Evolutionary conservation across 2,797 vertebrate genomes (phyloP), one percentile per base, ranked within the genome.

Genomic region (Paramormyrops hopkinsi): DNA sequence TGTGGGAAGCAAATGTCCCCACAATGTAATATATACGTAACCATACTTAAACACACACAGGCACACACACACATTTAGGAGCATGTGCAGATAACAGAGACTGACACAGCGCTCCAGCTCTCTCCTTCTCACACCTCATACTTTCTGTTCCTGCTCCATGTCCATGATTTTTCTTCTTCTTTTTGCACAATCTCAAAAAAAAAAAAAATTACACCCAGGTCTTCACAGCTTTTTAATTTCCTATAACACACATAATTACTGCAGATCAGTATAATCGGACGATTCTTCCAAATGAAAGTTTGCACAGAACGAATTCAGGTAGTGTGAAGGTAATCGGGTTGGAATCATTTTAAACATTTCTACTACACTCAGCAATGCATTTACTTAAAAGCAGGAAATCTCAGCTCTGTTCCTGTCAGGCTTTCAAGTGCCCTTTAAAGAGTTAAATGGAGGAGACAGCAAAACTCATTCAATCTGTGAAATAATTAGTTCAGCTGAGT

Each of bases 271-370:
- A 29, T 41, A 73, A n/a, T 44, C n/a, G 12, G 2, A 59, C 29
- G 37, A 37, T 14, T 19, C 41, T 11, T 7, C 41, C 14, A 48
- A 25, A 6, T n/a, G 29, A 8, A 86, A 50, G 29, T 11, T 25
- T 86, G 37, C 56, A 37, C 56, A 44, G 46, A 86, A 65, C 56
- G 69, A 69, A 86, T 12, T 12, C 14, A 46, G 56, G 41, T 22
- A 25, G 50, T 50, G 46, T 22, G 41, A 85, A 84, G 88, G 22
- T 83, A 85, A 89, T 89, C 84, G 33, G 84, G 48, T 17, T 33
- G 54, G 79, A 89, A 41, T 89, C 25, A 12, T 56, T 83, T 83
- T 29, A 82, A 89, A 83, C 7, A 50, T 84, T 48, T 84, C 76
- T 84, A 86, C 22, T n/a, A 88, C 86, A 12, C 37, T 50, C 19